Conservation (phyloP, 2,888 invertebrate genomes). For the Marasmarcha lunaedactyla region DNA sequence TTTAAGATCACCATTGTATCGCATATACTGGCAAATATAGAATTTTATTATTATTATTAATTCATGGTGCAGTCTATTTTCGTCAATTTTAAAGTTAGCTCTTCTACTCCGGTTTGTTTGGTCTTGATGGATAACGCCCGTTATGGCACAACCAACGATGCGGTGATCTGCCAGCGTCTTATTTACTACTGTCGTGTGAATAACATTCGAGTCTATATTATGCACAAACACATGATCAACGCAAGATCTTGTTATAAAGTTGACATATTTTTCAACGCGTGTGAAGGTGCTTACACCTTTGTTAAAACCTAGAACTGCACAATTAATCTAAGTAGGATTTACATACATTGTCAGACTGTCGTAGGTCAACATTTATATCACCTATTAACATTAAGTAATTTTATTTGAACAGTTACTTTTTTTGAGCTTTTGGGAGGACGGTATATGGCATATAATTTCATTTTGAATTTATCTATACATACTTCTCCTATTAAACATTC, state of each 20-base stretch:
- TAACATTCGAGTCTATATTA: neutral
- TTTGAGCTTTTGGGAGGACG: too few species aligned
- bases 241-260: conserved; percentile 7
- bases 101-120: too few species aligned
- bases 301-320: conserved; percentile 4
- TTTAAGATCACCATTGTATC: too few species aligned
- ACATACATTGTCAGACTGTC: too few species aligned
- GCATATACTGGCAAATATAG: too few species aligned
- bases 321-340: conserved; percentile 7
- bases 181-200: conserved; percentile 6
- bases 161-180: conserved; percentile 7
- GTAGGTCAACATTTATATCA: conserved; percentile 10
- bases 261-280: conserved; percentile 7
- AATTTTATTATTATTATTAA: too few species aligned
- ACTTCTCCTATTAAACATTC: neutral
- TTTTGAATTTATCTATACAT: too few species aligned
- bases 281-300: conserved; percentile 9
- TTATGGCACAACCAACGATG: conserved; percentile 8
- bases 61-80: too few species aligned
- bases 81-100: too few species aligned
- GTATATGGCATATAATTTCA: conserved; percentile 8
- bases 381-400: conserved; percentile 6
- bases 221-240: conserved; percentile 11
- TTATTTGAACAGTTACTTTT: neutral
- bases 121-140: neutral